Evolutionary conservation across 2,113 vertebrate species (phyloP), one percentile per base, ranked within the genome.

Genomic region (Hirundichthys speculiger): DNA sequence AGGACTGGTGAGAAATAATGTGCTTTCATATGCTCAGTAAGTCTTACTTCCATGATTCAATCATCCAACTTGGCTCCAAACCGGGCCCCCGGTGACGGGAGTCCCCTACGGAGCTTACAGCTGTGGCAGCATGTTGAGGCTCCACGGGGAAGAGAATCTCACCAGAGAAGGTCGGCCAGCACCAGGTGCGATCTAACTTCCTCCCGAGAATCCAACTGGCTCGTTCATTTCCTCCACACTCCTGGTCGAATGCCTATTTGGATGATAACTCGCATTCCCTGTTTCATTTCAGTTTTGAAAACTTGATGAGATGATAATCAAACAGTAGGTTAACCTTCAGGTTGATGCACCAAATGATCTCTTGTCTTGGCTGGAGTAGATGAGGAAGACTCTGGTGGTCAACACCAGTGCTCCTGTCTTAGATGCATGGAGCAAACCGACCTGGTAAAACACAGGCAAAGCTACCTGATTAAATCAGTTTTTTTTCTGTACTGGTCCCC

Each of bases 401-500:
- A 8, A 54, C 49, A 64, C 60, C 27, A 3, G 30, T 62, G 66
- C 68, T 40, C 39, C 62, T 55, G 77, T 70, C 77, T 75, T 46
- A 42, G 50, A 77, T 66, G 64, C 43, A 20, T 69, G 57, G 53
- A 64, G 61, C 57, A 69, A 86, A 71, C 68, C 66, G 41, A n/a
- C 43, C 61, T 40, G 50, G 61, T 66, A 75, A 76, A 40, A 69
- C 64, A 73, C 67, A 60, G 58, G 46, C 61, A 67, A 64, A 63
- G 65, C 58, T 69, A 67, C 65, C 62, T 84, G 85, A 92, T 89
- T 88, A 87, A 89, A 89, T 90, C 82, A 79, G 77, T 84, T 67
- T 79, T 88, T 34, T 77, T 61, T 77, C 69, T 52, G 74, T 49
- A 58, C 73, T 68, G 54, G 66, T 78, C 73, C 76, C 88, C 13